Percentiles rank a stretch among this genome's conserved stretches.
Conservation (phyloP, 2,113 vertebrate genomes). For the Odobenus rosmarus region DNA sequence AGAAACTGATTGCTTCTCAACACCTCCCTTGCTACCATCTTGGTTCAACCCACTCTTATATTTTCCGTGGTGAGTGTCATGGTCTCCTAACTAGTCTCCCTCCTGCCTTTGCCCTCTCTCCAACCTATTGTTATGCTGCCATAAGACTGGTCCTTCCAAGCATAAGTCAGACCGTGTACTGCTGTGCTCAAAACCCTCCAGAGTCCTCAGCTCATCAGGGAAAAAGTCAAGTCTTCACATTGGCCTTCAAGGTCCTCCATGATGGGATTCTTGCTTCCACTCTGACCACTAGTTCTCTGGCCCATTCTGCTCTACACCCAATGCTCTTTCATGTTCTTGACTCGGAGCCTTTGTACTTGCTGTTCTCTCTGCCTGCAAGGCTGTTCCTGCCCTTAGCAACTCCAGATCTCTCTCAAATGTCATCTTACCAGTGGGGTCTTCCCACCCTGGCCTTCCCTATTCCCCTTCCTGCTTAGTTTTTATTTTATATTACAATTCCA, state of each 20-base stretch:
- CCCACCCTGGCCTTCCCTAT: too few species aligned
- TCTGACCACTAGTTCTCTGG: background rate
- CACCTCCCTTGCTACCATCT: background rate
- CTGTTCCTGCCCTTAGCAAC: background rate
- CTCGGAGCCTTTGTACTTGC: background rate
- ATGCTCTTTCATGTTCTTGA: background rate
- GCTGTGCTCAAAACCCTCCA: background rate
- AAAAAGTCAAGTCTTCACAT: background rate
- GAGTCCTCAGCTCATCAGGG: background rate
- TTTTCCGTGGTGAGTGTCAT: background rate
- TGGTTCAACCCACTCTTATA: background rate
- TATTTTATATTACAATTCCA: background rate
- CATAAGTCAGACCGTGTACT: background rate
- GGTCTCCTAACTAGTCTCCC: background rate
- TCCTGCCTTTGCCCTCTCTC: background rate
- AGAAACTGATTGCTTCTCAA: background rate
- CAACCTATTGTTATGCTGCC: background rate
- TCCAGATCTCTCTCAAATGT: background rate
- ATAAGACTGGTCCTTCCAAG: background rate
- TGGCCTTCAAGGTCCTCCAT: background rate
- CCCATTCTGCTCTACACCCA: background rate
- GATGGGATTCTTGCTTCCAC: background rate
- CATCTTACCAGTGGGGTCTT: background rate
- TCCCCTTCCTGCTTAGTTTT: background rate
- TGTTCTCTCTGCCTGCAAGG: background rate